These are phyloP conservation scores for Chironomus tentans DNA, from an alignment of 2,888 invertebrate genomes.

Conservation along the genomic window DNA sequence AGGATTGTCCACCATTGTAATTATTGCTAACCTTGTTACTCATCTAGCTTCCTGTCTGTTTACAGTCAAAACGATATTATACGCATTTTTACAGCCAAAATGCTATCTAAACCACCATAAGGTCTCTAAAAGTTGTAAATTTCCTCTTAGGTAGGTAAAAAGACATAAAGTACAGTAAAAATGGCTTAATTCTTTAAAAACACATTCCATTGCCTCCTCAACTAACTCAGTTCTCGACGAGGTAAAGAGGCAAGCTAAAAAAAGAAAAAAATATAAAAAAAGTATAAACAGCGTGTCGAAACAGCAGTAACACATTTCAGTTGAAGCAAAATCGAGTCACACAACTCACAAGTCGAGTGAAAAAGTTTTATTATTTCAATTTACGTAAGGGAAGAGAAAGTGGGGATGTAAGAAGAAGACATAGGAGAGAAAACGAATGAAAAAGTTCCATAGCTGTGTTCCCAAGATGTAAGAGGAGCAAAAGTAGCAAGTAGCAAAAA, in stretches of 20 bases:
- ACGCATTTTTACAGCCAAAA: no score
- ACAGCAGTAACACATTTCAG: constrained; percentile 15
- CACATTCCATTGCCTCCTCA: neutral
- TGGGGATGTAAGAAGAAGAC: neutral
- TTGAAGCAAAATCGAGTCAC: neutral
- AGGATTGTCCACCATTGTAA: no score
- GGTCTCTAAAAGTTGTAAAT: neutral
- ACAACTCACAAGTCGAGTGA: neutral
- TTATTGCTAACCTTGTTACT: no score
- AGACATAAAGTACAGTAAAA: neutral
- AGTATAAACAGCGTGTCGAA: constrained; percentile 3
- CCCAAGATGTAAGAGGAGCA: constrained; percentile 15
- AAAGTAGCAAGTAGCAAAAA: constrained; percentile 7
- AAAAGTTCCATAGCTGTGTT: neutral
- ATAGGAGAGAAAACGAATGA: neutral
- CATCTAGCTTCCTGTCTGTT: no score
- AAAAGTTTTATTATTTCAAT: constrained; percentile 26
- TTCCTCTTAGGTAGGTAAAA: neutral
- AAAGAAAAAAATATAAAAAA: neutral
- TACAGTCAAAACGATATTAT: no score
- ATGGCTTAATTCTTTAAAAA: constrained; percentile 14
- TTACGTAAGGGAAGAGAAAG: neutral
- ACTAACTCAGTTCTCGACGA: no score
- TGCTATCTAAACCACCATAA: no score
- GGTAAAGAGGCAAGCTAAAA: no score